Conservation (phyloP, 2,888 invertebrate genomes). For the Caenorhabditis sp. region DNA sequence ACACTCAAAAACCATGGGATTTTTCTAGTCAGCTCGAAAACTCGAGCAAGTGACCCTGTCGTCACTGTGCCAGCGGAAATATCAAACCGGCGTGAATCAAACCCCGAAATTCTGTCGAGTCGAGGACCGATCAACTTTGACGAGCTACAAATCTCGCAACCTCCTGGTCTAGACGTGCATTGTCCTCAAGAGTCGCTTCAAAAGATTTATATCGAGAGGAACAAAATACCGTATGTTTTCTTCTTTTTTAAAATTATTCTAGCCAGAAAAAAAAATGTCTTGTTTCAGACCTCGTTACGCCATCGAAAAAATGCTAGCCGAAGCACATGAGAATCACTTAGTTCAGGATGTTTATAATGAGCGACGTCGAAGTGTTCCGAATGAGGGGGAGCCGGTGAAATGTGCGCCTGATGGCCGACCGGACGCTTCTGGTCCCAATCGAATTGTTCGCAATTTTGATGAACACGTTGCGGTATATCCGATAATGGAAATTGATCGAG, state of each 20-base stretch:
- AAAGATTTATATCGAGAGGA: not conserved
- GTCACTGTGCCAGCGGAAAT: not conserved
- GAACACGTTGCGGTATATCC: constrained; percentile 63
- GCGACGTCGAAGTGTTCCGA: constrained; percentile 20
- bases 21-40: no score
- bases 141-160: constrained; percentile 40
- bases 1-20: not conserved
- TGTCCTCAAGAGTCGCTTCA: constrained; percentile 32
- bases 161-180: constrained; percentile 59
- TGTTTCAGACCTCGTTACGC: constrained; percentile 55
- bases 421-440: constrained; percentile 45
- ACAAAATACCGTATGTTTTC: not conserved
- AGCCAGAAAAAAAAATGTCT: not conserved
- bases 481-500: constrained; percentile 65
- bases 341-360: constrained; percentile 60
- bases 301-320: constrained; percentile 53
- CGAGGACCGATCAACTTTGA: not conserved
- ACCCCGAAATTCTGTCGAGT: not conserved
- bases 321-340: constrained; percentile 57
- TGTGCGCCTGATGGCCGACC: constrained; percentile 48
- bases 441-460: constrained; percentile 26
- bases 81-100: not conserved
- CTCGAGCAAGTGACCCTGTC: not conserved
- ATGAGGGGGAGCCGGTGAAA: constrained; percentile 46
- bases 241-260: not conserved